Evolutionary conservation across 2,113 vertebrate species (phyloP).

Genomic region (Grantiella picta): DNA sequence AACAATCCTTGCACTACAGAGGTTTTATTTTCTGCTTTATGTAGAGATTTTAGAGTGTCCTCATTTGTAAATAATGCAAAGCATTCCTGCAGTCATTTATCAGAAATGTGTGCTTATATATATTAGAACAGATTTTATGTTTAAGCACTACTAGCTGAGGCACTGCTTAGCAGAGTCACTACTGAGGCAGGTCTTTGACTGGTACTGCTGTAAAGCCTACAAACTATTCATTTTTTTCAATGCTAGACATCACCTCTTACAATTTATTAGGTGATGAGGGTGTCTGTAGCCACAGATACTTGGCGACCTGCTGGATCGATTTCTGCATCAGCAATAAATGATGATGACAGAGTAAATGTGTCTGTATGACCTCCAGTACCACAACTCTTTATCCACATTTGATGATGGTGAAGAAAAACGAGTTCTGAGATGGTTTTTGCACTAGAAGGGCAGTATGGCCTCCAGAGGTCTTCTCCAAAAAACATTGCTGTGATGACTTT

Average conservation of each 20-base stretch:
- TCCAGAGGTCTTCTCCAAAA: neutral
- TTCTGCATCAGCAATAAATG: neutral
- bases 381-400: neutral
- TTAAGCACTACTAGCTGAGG: neutral
- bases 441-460: neutral
- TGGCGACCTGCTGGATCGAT: neutral
- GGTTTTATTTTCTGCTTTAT: neutral
- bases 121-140: neutral
- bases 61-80: neutral
- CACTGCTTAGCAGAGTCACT: neutral
- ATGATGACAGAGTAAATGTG: neutral
- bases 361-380: neutral
- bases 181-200: neutral
- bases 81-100: neutral
- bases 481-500: neutral
- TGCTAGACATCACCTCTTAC: neutral
- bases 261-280: neutral
- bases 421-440: neutral
- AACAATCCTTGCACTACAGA: neutral
- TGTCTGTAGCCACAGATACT: neutral
- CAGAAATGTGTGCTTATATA: neutral
- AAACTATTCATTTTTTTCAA: neutral
- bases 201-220: neutral
- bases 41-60: neutral
- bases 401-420: neutral